phyloP scores from a whole-genome alignment of 2,113 vertebrate genomes.

The Microcebus lehilahytsara region DNA sequence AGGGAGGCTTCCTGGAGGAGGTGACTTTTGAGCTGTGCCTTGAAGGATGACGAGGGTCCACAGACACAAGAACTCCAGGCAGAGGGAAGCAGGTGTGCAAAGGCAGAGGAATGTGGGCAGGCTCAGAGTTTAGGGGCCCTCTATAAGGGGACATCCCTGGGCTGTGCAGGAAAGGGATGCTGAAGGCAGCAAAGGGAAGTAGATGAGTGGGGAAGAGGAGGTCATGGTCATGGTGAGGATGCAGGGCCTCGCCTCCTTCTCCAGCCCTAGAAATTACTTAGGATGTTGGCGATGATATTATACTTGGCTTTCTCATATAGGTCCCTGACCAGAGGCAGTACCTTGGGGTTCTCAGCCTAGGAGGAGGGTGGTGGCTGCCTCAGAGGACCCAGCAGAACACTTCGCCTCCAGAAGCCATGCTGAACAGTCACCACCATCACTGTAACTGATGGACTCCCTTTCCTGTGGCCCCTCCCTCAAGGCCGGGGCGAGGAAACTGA shows the following conservation, averaged over 20 bases:
- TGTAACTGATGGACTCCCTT: not conserved
- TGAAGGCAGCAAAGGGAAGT: not conserved
- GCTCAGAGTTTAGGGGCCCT: not conserved
- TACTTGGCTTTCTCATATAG: slow-evolving; percentile 11
- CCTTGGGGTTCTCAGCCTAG: not conserved
- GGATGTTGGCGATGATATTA: not conserved
- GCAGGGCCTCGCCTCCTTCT: not conserved
- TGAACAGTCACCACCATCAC: no score
- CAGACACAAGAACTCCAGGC: not conserved
- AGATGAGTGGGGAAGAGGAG: not conserved
- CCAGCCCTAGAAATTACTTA: slow-evolving; percentile 41
- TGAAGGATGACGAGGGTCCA: not conserved
- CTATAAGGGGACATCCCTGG: not conserved
- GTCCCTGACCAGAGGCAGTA: not conserved
- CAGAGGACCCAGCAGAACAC: not conserved
- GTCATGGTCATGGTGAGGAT: not conserved
- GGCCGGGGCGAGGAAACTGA: not conserved
- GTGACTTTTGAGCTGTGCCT: not conserved
- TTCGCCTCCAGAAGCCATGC: not conserved
- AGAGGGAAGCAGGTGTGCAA: not conserved
- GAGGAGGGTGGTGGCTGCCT: not conserved
- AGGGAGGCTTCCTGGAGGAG: not conserved
- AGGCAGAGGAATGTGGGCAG: not conserved
- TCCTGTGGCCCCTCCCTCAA: not conserved
- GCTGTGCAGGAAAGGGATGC: not conserved